phyloP scores from a whole-genome alignment of 1,140 invertebrate genomes.

The Pseudomyrmex cubaensis region DNA sequence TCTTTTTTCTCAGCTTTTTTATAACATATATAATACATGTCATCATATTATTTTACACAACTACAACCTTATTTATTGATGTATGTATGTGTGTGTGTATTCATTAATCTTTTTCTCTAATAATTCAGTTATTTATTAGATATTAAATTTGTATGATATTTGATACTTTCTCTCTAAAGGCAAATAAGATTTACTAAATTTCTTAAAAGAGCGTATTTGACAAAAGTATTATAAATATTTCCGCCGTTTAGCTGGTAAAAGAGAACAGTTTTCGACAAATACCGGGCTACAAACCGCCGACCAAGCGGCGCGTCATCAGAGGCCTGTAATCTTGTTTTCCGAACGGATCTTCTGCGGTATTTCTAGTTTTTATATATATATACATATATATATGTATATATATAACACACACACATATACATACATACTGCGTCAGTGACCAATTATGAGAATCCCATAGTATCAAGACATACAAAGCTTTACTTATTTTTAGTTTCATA shows the following conservation, averaged over 20 bases:
- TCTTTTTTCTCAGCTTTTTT: too few relatives aligned
- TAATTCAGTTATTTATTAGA: too few relatives aligned
- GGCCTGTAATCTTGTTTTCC: conserved; percentile 69
- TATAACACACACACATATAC: not conserved
- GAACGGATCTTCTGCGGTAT: conserved; percentile 66
- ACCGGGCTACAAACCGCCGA: conserved; percentile 13
- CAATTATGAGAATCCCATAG: conserved; percentile 59
- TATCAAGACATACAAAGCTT: conserved; percentile 28
- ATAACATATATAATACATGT: not conserved
- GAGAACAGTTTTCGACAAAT: conserved; percentile 62
- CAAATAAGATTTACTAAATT: not conserved
- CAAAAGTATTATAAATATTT: conserved; percentile 35
- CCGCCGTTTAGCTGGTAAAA: conserved; percentile 33
- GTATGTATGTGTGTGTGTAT: too few relatives aligned
- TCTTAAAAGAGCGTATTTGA: conserved; percentile 6
- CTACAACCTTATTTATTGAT: not conserved
- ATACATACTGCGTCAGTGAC: conserved; percentile 1
- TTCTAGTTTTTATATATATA: conserved; percentile 65
- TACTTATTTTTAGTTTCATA: too few relatives aligned
- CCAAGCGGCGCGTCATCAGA: conserved; percentile 18
- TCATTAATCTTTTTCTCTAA: too few relatives aligned
- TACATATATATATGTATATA: too few relatives aligned
- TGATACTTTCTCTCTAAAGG: not conserved
- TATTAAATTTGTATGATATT: too few relatives aligned
- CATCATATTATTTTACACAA: not conserved